Base-by-base conservation (phyloP, 2,113 vertebrate species). In the Leptobrachium leishanense region DNA sequence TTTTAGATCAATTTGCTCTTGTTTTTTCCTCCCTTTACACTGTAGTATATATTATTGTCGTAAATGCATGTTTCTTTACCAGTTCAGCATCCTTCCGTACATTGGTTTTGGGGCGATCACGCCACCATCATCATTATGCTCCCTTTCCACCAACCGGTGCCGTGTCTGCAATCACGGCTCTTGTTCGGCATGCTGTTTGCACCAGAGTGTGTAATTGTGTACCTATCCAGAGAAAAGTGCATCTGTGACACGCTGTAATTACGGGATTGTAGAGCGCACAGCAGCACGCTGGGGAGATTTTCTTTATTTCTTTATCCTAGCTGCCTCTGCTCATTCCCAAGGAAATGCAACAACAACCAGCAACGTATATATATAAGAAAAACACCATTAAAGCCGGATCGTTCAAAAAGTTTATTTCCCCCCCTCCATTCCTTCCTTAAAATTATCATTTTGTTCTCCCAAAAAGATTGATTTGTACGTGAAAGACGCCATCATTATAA, bases 1-100 rank as follows among this genome's bases (percentile, higher is more conserved):
- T 31, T 31, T 31, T 31, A 31, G 20, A 31, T 31, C 20, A 31
- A 31, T 31, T 31, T 31, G 20, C 20, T 31, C 20, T 31, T 31
- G 6, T 13, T 59, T 59, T 59, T 59, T 11, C 11, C 13, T 59
- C 2, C 93, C 90, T 91, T 91, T 88, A 90, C 88, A 90, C 90
- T 91, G 87, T 84, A 88, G 85, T 84, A 2, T 5, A 63, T 74
- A 65, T 44, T 55, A 2, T 12, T 75, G 12, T 39, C 40, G 15
- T 68, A 50, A 50, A 31, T 31, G 46, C 8, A 50, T 50, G 8
- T 8, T 50, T 50, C 13, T 76, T 67, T 75, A 39, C 74, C 12
- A 64, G 44, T 6, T 54, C 20, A 67, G 46, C 68, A 62, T 42
- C 41, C 74, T 76, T 31, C 55, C 74, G 5, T 41, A 66, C 44